These are phyloP conservation scores for Lepus townsendii DNA, from an alignment of 2,797 vertebrate genomes.

Conservation along the genomic window DNA sequence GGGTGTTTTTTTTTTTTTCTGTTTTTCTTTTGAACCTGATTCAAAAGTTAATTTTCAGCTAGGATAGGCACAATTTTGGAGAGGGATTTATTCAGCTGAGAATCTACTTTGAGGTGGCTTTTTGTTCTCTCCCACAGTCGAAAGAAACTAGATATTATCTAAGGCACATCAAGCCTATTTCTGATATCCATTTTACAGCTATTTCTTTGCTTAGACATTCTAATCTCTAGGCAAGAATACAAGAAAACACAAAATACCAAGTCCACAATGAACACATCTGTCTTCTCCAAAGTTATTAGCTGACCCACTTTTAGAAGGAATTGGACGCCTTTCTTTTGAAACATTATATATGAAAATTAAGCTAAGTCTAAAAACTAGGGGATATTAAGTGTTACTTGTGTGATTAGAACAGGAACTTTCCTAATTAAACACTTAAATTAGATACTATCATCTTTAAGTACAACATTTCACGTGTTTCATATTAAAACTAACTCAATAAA, in stretches of 20 bases:
- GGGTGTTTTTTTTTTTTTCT: not conserved
- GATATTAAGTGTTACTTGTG: not conserved
- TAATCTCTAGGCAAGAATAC: not conserved
- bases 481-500: slow-evolving; percentile 40
- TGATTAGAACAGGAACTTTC: slow-evolving; percentile 31
- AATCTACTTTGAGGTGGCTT: not conserved
- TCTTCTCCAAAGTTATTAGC: slow-evolving; percentile 22
- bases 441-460: slow-evolving; percentile 45
- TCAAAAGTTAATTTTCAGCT: slow-evolving; percentile 58
- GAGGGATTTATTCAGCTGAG: slow-evolving; percentile 4
- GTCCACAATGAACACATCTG: not conserved
- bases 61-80: slow-evolving; percentile 17
- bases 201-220: slow-evolving; percentile 5
- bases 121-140: not conserved
- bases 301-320: slow-evolving; percentile 37
- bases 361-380: not conserved
- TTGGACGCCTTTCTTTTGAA: slow-evolving; percentile 32
- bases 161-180: not conserved
- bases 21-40: slow-evolving; percentile 22
- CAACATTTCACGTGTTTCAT: slow-evolving; percentile 45
- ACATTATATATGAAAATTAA: slow-evolving; percentile 45
- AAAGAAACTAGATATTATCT: not conserved
- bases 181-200: slow-evolving; percentile 31
- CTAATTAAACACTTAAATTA: slow-evolving; percentile 52
- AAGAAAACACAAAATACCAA: slow-evolving; percentile 47